phyloP scores from a whole-genome alignment of 2,888 invertebrate species.

The Microplitis manilae region DNA sequence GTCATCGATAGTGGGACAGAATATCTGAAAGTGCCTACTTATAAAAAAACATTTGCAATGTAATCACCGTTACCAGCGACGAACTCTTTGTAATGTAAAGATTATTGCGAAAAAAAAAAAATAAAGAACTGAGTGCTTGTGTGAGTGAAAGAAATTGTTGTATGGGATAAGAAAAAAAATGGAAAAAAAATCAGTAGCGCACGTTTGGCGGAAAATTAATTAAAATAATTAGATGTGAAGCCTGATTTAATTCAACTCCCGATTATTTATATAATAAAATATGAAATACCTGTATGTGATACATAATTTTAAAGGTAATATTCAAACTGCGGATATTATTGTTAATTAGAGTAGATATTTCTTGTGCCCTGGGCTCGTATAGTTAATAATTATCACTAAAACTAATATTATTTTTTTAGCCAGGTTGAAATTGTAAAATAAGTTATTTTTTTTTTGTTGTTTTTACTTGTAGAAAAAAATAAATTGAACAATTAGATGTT shows the following conservation, averaged over 20 bases:
- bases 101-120: slow-evolving; percentile 12
- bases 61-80: slow-evolving; percentile 20
- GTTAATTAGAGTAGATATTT: slow-evolving; percentile 50
- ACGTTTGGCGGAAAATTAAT: slow-evolving; percentile 19
- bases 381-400: slow-evolving; percentile 2
- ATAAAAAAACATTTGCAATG: slow-evolving; percentile 35
- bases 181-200: slow-evolving; percentile 14
- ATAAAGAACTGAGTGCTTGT: slow-evolving; percentile 12
- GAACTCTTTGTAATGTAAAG: slow-evolving; percentile 13
- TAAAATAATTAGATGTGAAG: slow-evolving; percentile 33
- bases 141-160: not conserved
- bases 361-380: slow-evolving; percentile 54
- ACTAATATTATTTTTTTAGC: slow-evolving; percentile 2
- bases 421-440: not conserved
- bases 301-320: slow-evolving; percentile 64
- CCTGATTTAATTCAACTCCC: slow-evolving; percentile 61
- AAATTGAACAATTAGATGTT: not conserved
- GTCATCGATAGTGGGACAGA: slow-evolving; percentile 36
- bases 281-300: slow-evolving; percentile 65
- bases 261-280: slow-evolving; percentile 59
- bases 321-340: slow-evolving; percentile 58
- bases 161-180: not conserved
- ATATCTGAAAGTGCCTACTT: slow-evolving; percentile 51
- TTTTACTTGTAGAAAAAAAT: not conserved
- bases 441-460: not conserved